Conservation (phyloP, 2,113 vertebrate genomes). For the Haemorhous mexicanus region DNA sequence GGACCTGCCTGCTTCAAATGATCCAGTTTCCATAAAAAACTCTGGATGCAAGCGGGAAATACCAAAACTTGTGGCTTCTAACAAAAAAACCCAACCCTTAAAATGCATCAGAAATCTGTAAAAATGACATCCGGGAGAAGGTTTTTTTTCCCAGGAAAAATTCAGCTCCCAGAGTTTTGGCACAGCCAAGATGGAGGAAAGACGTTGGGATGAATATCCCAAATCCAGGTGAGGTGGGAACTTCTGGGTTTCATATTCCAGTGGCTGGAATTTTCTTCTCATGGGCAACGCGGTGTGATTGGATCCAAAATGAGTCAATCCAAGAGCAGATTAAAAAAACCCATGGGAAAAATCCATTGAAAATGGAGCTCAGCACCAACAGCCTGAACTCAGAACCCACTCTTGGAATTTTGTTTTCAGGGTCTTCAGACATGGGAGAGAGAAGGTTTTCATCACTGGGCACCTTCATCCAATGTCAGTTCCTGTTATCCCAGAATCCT, state of each 20-base stretch:
- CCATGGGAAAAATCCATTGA: too few species aligned
- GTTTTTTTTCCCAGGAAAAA: not conserved
- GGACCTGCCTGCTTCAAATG: rapidly evolving
- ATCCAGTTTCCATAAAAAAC: rapidly evolving
- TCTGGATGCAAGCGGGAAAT: rapidly evolving
- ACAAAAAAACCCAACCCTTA: not conserved
- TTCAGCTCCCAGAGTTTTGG: rapidly evolving
- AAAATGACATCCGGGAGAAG: rapidly evolving
- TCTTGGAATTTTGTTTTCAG: rapidly evolving
- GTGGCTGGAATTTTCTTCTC: rapidly evolving
- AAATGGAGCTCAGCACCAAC: too few species aligned
- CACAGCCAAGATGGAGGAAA: rapidly evolving
- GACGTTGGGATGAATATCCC: not conserved
- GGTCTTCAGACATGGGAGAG: rapidly evolving
- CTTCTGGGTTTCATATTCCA: rapidly evolving
- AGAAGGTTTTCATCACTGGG: rapidly evolving
- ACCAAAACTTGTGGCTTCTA: not conserved
- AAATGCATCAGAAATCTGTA: rapidly evolving
- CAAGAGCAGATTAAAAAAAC: not conserved
- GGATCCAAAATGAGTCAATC: rapidly evolving
- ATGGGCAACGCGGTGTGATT: rapidly evolving
- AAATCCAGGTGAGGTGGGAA: not conserved
- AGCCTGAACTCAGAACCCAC: rapidly evolving
- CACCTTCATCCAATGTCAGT: rapidly evolving
- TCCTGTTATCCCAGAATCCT: rapidly evolving